Evolutionary conservation across 2,797 vertebrate species (phyloP), one percentile per base, ranked within the genome.

Genomic region (Rhyacichthys aspro): DNA sequence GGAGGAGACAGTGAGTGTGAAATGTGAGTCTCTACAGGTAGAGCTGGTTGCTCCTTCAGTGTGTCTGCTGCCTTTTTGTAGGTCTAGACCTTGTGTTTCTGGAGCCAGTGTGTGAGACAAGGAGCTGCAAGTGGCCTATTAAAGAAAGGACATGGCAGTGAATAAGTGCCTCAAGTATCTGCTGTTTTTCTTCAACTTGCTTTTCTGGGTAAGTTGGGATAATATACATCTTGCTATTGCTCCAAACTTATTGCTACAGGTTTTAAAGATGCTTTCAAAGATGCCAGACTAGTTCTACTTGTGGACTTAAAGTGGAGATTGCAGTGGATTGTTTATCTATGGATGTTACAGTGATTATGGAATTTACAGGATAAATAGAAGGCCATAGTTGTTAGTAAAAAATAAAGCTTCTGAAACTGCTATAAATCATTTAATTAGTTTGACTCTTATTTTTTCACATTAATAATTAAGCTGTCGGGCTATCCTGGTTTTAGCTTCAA

Each of bases 171-270:
- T 90, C 73, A 91, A 91, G 32, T 89, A 77, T 60, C 72, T 86
- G 1, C 74, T 91, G 1, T 91, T 91, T 76, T 38, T 90, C 72
- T 91, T 90, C 76, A 91, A 91, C 70, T 74, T 90, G 0, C 87
- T 91, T 0, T 91, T 91, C 78, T 91, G 90, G 90, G 90, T 91
- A 57, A 91, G 90, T 81, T 11, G 34, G 8, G 1, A 38, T 37
- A 3, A 41, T 12, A 9, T 17, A 37, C 9, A 2, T 0, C 1
- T 19, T 0, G 11, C 10, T 39, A 38, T 37, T 28, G 7, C 4
- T 3, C 23, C 23, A 45, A 1, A 2, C 9, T 0, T 6, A 43
- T 0, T 12, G 34, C 7, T 41, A 34, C 36, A 1, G 17, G 23
- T 28, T 28, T n/a, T n/a, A n/a, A n/a, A n/a, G n/a, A n/a, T n/a